Percentiles rank a stretch among this genome's conserved stretches.
Conservation (phyloP, 2,888 invertebrate genomes). For the Paralinhomoeus sp. region DNA sequence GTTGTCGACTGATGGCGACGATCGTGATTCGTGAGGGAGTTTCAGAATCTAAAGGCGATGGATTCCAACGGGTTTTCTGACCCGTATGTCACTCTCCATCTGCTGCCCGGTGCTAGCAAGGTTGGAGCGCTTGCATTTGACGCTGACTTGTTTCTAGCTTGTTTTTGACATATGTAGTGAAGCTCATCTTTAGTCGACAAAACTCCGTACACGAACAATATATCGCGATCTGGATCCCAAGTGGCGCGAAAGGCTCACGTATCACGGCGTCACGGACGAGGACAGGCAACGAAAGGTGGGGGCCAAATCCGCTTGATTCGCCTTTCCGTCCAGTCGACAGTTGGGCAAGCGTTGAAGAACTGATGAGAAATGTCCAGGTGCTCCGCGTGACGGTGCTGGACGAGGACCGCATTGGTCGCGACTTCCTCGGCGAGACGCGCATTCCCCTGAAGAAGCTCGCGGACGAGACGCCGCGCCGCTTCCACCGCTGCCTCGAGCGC, state of each 20-base stretch:
- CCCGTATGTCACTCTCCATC: constrained; percentile 44
- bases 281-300: constrained; percentile 46
- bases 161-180: neutral
- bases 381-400: constrained; percentile 34
- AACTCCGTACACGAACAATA: constrained; percentile 61
- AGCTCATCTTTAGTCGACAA: constrained; percentile 28
- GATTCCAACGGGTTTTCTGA: constrained; percentile 64
- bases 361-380: neutral
- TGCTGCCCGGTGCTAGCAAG: constrained; percentile 34
- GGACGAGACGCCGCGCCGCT: constrained; percentile 34
- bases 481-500: constrained; percentile 37
- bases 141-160: neutral
- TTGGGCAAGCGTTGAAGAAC: no score
- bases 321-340: neutral
- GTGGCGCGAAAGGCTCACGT: constrained; percentile 72
- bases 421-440: constrained; percentile 49
- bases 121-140: constrained; percentile 11
- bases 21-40: no score
- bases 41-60: constrained; percentile 18
- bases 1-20: no score
- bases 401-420: constrained; percentile 63
- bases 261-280: constrained; percentile 65
- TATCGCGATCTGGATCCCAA: constrained; percentile 77
- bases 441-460: constrained; percentile 38
- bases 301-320: neutral